Evolutionary conservation across 2,797 vertebrate genomes (phyloP).

Genomic region (Acipenser transmontanus): DNA sequence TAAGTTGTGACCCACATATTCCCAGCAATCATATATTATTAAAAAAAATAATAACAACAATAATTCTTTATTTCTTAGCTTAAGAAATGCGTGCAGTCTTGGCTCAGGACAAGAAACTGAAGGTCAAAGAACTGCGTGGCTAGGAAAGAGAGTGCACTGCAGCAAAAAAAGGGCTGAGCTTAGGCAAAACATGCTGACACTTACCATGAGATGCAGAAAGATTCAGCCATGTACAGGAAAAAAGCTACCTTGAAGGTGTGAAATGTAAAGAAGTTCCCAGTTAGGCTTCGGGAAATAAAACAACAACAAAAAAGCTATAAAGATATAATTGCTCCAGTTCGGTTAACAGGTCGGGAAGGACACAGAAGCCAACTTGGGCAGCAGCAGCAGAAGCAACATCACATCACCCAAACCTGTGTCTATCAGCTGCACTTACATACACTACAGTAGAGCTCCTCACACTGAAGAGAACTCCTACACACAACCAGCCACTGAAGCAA

Average conservation of each 20-base stretch:
- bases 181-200: conserved; percentile 46
- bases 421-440: not conserved
- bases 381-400: not conserved
- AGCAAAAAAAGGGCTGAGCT: conserved; percentile 48
- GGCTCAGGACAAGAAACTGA: conserved; percentile 24
- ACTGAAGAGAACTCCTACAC: conserved; percentile 41
- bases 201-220: conserved; percentile 66
- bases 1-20: not conserved
- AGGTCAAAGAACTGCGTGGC: conserved; percentile 48
- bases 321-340: not conserved
- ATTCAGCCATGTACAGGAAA: conserved; percentile 46
- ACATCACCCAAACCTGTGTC: not conserved
- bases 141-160: conserved; percentile 50
- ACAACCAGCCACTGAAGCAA: conserved; percentile 38
- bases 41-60: not conserved
- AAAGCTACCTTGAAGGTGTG: not conserved
- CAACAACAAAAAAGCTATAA: not conserved
- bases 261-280: conserved; percentile 5
- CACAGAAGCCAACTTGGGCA: conserved; percentile 10
- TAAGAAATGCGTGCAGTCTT: not conserved
- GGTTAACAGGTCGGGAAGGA: not conserved
- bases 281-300: not conserved
- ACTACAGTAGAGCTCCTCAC: not conserved
- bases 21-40: not conserved
- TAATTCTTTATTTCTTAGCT: not conserved